phyloP scores from a whole-genome alignment of 1,140 invertebrate genomes.

The Pantala flavescens region DNA sequence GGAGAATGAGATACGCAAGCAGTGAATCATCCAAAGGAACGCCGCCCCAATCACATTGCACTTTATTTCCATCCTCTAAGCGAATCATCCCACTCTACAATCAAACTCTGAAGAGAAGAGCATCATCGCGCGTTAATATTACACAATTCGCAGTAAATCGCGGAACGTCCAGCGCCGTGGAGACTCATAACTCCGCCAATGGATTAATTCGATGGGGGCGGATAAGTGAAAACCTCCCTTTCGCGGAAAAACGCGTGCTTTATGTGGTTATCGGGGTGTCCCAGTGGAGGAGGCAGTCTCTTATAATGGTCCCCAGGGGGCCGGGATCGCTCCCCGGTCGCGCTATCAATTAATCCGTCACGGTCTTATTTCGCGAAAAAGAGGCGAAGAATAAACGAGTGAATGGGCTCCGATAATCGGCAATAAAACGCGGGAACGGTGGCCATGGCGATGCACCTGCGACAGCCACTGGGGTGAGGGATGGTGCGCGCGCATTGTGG shows the following conservation, averaged over 20 bases:
- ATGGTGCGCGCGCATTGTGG: too few species aligned
- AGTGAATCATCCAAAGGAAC: too few species aligned
- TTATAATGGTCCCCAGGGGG: neutral
- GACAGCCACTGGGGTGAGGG: neutral
- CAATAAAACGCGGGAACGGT: slow-evolving; percentile 3
- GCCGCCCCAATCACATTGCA: too few species aligned
- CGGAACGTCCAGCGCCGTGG: neutral
- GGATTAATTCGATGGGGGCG: neutral
- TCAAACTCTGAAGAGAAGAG: neutral
- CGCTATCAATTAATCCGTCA: neutral
- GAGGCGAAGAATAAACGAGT: neutral
- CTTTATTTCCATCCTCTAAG: too few species aligned
- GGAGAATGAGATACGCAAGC: too few species aligned
- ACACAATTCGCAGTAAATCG: neutral
- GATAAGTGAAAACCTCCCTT: neutral
- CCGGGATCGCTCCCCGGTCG: neutral
- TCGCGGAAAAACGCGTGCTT: neutral
- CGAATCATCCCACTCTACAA: too few species aligned
- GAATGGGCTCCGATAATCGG: neutral
- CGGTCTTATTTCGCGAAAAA: neutral
- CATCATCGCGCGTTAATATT: neutral
- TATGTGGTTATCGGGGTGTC: neutral
- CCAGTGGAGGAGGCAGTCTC: neutral
- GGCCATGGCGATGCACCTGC: neutral
- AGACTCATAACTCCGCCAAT: neutral